These are phyloP conservation scores for Eremobia ochroleuca DNA, from an alignment of 2,888 invertebrate genomes.

Conservation along the genomic window DNA sequence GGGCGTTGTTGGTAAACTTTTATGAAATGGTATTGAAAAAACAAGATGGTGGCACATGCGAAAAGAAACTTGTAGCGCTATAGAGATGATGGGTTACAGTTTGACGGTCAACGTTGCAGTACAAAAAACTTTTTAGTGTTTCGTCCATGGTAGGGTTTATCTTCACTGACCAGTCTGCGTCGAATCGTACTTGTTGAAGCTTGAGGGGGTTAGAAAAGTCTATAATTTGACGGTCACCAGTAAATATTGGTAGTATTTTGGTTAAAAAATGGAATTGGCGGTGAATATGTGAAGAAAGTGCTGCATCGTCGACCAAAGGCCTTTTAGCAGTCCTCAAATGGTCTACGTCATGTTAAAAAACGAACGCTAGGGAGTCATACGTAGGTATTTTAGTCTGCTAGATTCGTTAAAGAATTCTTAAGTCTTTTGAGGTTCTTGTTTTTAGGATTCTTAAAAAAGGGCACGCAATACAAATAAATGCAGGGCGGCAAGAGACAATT, in stretches of 20 bases:
- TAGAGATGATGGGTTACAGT: background rate
- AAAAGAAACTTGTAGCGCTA: background rate
- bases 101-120: background rate
- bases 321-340: background rate
- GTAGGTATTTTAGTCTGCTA: background rate
- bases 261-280: background rate
- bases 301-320: background rate
- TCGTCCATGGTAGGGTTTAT: background rate
- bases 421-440: background rate
- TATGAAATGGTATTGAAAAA: background rate
- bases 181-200: background rate
- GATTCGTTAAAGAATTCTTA: background rate
- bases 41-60: background rate
- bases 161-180: background rate
- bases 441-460: background rate
- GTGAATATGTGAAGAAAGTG: background rate
- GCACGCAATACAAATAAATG: background rate
- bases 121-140: background rate
- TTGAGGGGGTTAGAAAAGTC: background rate
- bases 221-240: slow-evolving; percentile 1
- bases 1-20: background rate
- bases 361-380: fast-evolving
- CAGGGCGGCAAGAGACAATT: background rate
- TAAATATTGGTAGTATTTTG: background rate
- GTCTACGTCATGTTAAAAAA: background rate